These are phyloP conservation scores for Hippotragus niger DNA, from an alignment of 2,113 vertebrate species.

Conservation along the genomic window DNA sequence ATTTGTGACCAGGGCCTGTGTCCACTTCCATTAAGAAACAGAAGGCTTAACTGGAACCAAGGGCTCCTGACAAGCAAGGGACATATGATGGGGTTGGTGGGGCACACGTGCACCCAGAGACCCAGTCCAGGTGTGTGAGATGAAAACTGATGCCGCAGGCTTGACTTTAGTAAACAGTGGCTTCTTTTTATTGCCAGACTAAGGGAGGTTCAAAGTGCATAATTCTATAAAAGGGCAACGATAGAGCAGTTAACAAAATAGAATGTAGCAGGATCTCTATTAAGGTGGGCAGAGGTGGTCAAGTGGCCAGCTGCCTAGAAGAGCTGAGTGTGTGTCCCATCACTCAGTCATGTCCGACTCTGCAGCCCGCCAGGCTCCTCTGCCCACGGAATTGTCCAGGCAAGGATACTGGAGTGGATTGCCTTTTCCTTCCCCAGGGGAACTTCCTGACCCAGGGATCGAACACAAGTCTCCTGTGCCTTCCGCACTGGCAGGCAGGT, in stretches of 20 bases:
- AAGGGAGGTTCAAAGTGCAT: background rate
- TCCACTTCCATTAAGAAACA: background rate
- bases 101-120: too few relatives aligned
- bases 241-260: background rate
- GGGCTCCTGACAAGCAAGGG: background rate
- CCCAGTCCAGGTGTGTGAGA: background rate
- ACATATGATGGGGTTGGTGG: background rate
- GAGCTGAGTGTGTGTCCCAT: background rate
- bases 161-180: background rate
- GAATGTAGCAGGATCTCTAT: background rate
- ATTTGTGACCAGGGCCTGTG: background rate
- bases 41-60: background rate
- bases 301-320: background rate
- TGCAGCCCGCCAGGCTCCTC: background rate
- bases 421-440: background rate
- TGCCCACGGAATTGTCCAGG: background rate
- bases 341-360: background rate
- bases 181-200: background rate
- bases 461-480: background rate
- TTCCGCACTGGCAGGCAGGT: background rate
- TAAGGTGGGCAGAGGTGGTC: background rate
- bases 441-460: background rate
- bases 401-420: background rate
- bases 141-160: background rate
- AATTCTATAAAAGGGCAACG: background rate